Percentiles rank a stretch among this genome's conserved stretches.
phyloP scores from a whole-genome alignment of 1,140 invertebrate species.

The Rhysida immarginata region DNA sequence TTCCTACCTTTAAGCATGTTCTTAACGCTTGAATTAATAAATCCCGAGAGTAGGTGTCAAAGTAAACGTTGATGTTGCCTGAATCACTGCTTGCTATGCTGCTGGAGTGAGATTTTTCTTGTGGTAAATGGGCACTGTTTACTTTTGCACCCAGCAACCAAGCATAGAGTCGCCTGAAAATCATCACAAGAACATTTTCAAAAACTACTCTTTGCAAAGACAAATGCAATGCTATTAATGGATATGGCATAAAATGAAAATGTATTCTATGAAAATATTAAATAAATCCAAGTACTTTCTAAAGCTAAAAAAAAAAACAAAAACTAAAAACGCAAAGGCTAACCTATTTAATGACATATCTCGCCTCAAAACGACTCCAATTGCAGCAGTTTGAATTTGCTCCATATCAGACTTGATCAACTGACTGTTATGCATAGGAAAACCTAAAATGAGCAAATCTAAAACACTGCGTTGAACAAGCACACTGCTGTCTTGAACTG shows the following conservation, averaged over 20 bases:
- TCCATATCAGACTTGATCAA: conserved; percentile 57
- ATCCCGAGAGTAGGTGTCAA: conserved; percentile 53
- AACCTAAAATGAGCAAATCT: conserved; percentile 66
- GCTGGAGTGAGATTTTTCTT: conserved; percentile 14
- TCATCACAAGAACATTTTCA: no score
- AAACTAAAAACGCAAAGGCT: conserved; percentile 23
- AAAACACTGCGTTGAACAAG: conserved; percentile 74
- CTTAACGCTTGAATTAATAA: conserved; percentile 35
- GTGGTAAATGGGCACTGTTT: conserved; percentile 33
- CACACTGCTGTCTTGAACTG: conserved; percentile 63
- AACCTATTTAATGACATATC: conserved; percentile 83
- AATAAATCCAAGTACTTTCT: not conserved
- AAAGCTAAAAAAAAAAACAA: conserved; percentile 8
- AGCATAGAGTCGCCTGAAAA: conserved; percentile 52
- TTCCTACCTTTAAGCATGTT: conserved; percentile 29
- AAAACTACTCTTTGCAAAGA: no score
- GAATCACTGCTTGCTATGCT: conserved; percentile 20
- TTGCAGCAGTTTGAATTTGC: conserved; percentile 55
- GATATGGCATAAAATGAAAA: no score
- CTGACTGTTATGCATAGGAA: conserved; percentile 71
- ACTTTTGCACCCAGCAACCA: conserved; percentile 66
- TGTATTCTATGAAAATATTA: not conserved
- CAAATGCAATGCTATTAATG: no score
- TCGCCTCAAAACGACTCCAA: conserved; percentile 66
- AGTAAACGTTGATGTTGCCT: conserved; percentile 41